Conservation (phyloP, 2,888 invertebrate genomes). For the Taphrorychus bicolor region DNA sequence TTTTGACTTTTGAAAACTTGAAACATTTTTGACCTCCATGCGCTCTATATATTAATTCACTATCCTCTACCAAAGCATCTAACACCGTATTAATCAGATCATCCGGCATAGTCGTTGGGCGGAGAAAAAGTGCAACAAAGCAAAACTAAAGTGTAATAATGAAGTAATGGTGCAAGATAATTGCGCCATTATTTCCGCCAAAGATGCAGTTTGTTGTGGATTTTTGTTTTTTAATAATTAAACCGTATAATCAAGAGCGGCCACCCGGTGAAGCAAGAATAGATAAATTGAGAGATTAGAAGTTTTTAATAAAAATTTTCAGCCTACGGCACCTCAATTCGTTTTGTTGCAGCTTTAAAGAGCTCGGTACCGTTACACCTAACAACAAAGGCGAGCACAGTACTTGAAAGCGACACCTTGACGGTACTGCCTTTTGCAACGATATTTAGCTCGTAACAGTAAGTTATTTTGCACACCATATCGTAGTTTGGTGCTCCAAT, state of each 20-base stretch:
- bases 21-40: too few species aligned
- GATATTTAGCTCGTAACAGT: neutral
- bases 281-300: constrained; percentile 4
- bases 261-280: neutral
- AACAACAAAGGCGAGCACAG: neutral
- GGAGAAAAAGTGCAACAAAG: constrained; percentile 5
- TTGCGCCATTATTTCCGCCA: constrained; percentile 27
- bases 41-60: too few species aligned
- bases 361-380: neutral
- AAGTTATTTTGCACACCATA: neutral
- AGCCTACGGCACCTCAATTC: neutral
- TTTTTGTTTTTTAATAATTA: constrained; percentile 5
- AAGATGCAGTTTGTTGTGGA: constrained; percentile 2
- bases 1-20: too few species aligned
- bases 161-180: constrained; percentile 3
- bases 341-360: neutral
- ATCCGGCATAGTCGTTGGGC: neutral
- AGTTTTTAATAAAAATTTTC: neutral
- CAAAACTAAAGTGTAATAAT: constrained; percentile 18
- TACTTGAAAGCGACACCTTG: neutral
- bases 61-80: too few species aligned
- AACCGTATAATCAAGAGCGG: neutral
- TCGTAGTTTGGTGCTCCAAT: neutral
- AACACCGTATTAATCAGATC: too few species aligned
- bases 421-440: neutral